These are phyloP conservation scores for Bathynomus jamesi DNA, from an alignment of 1,140 invertebrate species.

Conservation along the genomic window DNA sequence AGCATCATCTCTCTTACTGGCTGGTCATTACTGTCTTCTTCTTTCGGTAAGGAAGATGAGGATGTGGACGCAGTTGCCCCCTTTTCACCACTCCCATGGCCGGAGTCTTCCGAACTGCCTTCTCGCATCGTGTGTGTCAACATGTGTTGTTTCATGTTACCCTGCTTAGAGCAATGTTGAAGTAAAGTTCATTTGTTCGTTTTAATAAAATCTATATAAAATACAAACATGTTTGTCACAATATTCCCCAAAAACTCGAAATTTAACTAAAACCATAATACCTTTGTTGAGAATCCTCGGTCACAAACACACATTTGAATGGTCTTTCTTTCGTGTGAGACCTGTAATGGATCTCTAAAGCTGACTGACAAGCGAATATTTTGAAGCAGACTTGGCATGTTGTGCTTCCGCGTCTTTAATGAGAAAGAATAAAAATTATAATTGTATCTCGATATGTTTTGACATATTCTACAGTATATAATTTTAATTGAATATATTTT, in stretches of 20 bases:
- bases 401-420: slow-evolving; percentile 65
- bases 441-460: no score
- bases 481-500: no score
- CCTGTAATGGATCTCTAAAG: slow-evolving; percentile 93
- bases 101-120: slow-evolving; percentile 8
- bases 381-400: slow-evolving; percentile 98
- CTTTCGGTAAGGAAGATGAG: neutral
- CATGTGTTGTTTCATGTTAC: slow-evolving; percentile 97
- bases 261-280: slow-evolving; percentile 45
- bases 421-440: no score
- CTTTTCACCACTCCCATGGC: neutral
- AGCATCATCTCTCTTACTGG: neutral
- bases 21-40: neutral
- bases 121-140: slow-evolving; percentile 74
- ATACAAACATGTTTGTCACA: slow-evolving; percentile 49
- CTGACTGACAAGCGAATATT: slow-evolving; percentile 95
- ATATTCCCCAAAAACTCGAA: neutral
- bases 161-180: slow-evolving; percentile 50
- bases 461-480: no score
- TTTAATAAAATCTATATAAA: neutral
- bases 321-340: slow-evolving; percentile 97
- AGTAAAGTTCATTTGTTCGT: neutral
- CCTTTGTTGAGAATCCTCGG: slow-evolving; percentile 96
- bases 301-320: slow-evolving; percentile 97
- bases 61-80: neutral